Evolutionary conservation across 1,140 invertebrate genomes (phyloP).

Genomic region (Mya arenaria): DNA sequence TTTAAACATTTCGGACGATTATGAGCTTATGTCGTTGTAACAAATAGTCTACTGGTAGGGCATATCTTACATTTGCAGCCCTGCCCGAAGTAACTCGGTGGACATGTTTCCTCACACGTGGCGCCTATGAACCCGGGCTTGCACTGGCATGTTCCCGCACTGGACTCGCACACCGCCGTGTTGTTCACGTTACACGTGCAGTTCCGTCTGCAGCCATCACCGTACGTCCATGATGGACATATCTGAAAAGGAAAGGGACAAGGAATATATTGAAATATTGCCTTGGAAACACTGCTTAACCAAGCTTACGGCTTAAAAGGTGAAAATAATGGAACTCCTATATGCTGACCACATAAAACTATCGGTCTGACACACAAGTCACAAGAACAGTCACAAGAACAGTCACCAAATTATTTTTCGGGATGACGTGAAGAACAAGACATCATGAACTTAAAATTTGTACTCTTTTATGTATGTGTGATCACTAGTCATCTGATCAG

Average conservation of each 20-base stretch:
- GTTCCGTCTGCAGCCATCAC: constrained; percentile 59
- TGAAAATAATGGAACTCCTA: background rate
- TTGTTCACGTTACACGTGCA: constrained; percentile 81
- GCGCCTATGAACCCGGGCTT: constrained; percentile 91
- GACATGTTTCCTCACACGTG: constrained; percentile 88
- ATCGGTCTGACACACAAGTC: background rate
- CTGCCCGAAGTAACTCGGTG: constrained; percentile 85
- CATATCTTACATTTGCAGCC: constrained; percentile 60
- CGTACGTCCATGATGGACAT: constrained; percentile 62
- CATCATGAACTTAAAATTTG: too few species aligned
- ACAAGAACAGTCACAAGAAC: background rate
- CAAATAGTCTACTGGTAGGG: too few species aligned
- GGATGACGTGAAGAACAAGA: too few species aligned
- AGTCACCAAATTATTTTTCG: too few species aligned
- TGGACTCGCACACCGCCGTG: constrained; percentile 86
- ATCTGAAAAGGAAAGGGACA: constrained; percentile 21
- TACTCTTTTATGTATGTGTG: too few species aligned
- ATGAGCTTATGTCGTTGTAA: too few species aligned
- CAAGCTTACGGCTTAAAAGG: background rate
- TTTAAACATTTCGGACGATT: too few species aligned
- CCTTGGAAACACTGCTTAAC: background rate
- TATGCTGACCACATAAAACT: background rate
- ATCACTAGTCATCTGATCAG: too few species aligned
- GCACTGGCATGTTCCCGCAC: constrained; percentile 91
- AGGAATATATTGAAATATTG: background rate